Evolutionary conservation across 2,888 invertebrate species (phyloP).

Genomic region (Chrysolina americana): DNA sequence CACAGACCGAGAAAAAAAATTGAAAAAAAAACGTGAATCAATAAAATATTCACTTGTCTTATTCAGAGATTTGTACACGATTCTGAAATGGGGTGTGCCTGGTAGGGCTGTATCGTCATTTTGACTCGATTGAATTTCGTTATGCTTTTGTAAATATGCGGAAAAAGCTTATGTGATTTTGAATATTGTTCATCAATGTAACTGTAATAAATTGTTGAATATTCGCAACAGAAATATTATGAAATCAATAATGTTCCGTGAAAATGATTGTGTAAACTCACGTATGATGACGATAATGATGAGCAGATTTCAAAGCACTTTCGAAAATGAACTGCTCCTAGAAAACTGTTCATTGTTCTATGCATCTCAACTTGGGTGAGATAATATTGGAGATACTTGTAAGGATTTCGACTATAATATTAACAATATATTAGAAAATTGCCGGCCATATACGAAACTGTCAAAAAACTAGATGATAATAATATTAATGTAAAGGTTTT

Average conservation of each 20-base stretch:
- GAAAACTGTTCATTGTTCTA: conserved; percentile 26
- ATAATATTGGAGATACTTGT: conserved; percentile 31
- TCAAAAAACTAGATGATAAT: conserved; percentile 45
- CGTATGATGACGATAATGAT: background rate
- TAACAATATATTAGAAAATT: conserved; percentile 54
- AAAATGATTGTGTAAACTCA: background rate
- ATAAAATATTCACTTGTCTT: no score
- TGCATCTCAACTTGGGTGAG: background rate
- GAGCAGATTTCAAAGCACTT: background rate
- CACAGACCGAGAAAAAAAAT: no score
- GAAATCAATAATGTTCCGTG: conserved; percentile 23
- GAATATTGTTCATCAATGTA: conserved; percentile 58
- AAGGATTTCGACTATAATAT: conserved; percentile 44
- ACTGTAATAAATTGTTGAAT: conserved; percentile 49
- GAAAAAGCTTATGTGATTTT: conserved; percentile 61
- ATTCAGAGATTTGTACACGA: background rate
- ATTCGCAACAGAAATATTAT: conserved; percentile 31
- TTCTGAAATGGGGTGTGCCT: background rate
- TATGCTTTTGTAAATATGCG: conserved; percentile 58
- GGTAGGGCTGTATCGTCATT: background rate
- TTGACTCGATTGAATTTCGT: conserved; percentile 37
- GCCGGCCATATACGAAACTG: conserved; percentile 59
- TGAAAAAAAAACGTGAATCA: no score
- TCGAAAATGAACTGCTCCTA: no score
- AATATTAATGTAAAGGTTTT: conserved; percentile 32